Conservation (phyloP, 2,888 invertebrate genomes). For the Phortica okadai region DNA sequence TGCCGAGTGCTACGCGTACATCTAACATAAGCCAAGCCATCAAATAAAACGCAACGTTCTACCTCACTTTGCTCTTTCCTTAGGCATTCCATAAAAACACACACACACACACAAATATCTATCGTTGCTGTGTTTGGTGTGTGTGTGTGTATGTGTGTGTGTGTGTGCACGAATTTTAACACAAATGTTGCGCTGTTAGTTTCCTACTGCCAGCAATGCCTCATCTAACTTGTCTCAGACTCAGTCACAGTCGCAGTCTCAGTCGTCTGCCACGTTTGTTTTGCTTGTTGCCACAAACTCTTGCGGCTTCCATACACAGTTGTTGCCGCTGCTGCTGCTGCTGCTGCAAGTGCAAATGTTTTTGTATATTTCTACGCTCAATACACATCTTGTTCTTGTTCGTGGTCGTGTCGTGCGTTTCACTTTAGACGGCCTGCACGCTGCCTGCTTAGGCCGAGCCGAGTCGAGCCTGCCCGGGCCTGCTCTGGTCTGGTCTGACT, state of each 20-base stretch:
- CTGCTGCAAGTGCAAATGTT: constrained; percentile 36
- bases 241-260: neutral
- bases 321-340: constrained; percentile 2
- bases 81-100: neutral
- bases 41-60: neutral
- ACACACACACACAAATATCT: neutral
- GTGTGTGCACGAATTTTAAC: constrained; percentile 5
- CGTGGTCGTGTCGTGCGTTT: neutral
- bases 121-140: neutral
- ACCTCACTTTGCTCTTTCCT: neutral
- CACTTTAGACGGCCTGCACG: too few species aligned
- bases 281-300: neutral
- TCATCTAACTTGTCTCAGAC: constrained; percentile 16
- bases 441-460: too few species aligned
- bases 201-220: constrained; percentile 17
- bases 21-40: neutral
- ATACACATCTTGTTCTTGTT: neutral
- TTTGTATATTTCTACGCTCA: constrained; percentile 12
- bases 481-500: neutral
- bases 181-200: constrained; percentile 26
- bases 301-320: neutral
- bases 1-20: constrained; percentile 17
- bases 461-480: neutral
- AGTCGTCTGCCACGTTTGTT: neutral
- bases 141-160: neutral